A percentile compares a stretch with the other conserved stretches of the same genome.
Evolutionary conservation across 2,888 invertebrate species (phyloP).

Genomic region (Mythimna ferrago): DNA sequence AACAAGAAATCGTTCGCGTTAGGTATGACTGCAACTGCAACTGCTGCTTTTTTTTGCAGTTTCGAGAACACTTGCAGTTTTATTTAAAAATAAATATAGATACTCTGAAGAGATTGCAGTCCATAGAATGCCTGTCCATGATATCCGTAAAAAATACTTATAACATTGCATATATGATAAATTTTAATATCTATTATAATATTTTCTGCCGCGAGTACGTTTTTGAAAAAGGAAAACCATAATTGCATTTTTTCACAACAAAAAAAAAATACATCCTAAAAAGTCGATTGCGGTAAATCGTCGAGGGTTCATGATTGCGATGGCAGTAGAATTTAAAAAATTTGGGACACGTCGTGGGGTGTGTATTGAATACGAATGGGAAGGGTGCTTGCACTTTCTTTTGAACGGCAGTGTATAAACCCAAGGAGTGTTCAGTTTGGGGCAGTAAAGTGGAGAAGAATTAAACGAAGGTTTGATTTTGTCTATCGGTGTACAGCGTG

Average conservation of each 20-base stretch:
- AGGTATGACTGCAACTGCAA: too few relatives aligned
- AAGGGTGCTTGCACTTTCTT: constrained; percentile 61
- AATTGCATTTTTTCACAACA: constrained; percentile 21
- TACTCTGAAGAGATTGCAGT: too few relatives aligned
- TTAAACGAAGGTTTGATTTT: constrained; percentile 26
- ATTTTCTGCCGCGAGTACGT: neutral
- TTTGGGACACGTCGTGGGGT: constrained; percentile 50
- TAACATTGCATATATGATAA: neutral
- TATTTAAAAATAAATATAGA: too few relatives aligned
- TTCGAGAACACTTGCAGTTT: too few relatives aligned
- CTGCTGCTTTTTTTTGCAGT: too few relatives aligned
- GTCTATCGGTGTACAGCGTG: constrained; percentile 4
- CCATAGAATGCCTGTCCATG: too few relatives aligned
- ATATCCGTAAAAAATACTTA: too few relatives aligned
- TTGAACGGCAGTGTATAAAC: constrained; percentile 39
- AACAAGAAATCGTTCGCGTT: too few relatives aligned
- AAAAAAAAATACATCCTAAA: constrained; percentile 22
- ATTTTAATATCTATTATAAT: neutral
- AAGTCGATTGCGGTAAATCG: constrained; percentile 53
- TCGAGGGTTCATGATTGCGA: constrained; percentile 56
- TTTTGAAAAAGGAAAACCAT: neutral
- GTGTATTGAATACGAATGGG: constrained; percentile 62
- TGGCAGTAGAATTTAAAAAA: constrained; percentile 57
- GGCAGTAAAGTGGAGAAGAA: constrained; percentile 16
- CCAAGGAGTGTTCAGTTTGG: neutral